Conservation (phyloP, 2,113 vertebrate genomes). For the Psammodynastes pulverulentus region DNA sequence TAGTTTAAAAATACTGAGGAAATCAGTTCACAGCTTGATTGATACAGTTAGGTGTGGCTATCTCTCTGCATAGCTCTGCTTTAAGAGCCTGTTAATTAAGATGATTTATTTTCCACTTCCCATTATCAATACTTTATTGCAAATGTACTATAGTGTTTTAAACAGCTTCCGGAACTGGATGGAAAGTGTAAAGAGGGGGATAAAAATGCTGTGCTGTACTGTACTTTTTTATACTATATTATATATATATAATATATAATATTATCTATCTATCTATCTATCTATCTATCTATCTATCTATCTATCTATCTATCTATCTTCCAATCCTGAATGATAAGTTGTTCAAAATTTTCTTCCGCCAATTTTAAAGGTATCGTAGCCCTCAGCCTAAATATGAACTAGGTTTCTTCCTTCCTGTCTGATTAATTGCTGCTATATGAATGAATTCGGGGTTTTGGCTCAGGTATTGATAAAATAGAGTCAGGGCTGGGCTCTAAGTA, state of each 20-base stretch:
- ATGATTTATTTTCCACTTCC: neutral
- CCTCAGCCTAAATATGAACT: neutral
- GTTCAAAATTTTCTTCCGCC: neutral
- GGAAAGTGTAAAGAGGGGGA: neutral
- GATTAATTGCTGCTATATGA: slow-evolving; percentile 6
- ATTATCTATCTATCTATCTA: too few relatives aligned
- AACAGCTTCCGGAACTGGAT: neutral
- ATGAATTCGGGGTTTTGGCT: slow-evolving; percentile 21
- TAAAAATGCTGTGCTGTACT: neutral
- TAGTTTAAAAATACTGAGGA: neutral
- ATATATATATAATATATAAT: too few relatives aligned
- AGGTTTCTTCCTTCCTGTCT: slow-evolving; percentile 7
- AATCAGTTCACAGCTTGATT: neutral
- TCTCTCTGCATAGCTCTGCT: neutral
- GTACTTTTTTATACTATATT: neutral
- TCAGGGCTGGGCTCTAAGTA: slow-evolving; percentile 15
- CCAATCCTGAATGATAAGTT: neutral
- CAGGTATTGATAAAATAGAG: neutral
- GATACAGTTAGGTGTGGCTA: neutral
- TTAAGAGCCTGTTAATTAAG: neutral
- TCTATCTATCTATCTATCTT: too few relatives aligned
- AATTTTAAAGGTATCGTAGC: neutral
- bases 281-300: too few relatives aligned
- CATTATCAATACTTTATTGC: neutral
- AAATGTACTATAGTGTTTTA: neutral